Base-by-base conservation (phyloP, 2,888 invertebrate genomes). In the Rhingia rostrata region DNA sequence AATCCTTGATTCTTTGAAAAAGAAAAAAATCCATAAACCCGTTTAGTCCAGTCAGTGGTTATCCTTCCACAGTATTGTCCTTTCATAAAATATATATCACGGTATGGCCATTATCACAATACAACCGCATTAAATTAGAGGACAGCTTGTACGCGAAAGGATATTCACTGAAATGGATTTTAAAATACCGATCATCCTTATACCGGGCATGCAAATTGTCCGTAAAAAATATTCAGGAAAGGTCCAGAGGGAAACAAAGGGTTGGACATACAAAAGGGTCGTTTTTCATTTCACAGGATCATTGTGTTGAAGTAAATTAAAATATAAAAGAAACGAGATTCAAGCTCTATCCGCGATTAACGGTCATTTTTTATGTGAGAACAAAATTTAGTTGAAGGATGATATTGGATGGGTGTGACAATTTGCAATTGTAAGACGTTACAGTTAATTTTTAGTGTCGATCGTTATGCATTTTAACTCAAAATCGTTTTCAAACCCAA, bases 231-330 rank as follows among this genome's bases (percentile, higher is more conserved):
- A 22, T 22, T 22, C 35, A 43, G 43, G 67, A 45, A 66, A 73
- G 64, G 79, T 79, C 79, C 79, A 79, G 70, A 22, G 22, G 56
- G 61, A 63, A 67, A 67, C 22, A 69, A 69, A 39, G 69, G 61
- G 67, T 67, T 70, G 61, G 32, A 47, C 49, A 43, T 22, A 41
- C 35, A 49, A 56, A 75, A 54, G 54, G 70, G 70, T 51, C 63
- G 78, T 49, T 61, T 54, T 43, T 4, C 63, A 70, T 70, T 78
- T 78, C 70, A 70, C 78, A 78, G 79, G 79, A 73, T 79, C 79
- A 79, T 9, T 79, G 35, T 39, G 22, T 2, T 22, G 22, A 22
- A 22, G 22, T 22, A 22, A 22, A 22, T 22, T 22, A 22, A 22
- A 22, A 22, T 22, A 22, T 22, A 22, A 22, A 22, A 22, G 22